A percentile compares a stretch with the other conserved stretches of the same genome.
Evolutionary conservation across 2,113 vertebrate genomes (phyloP).

Genomic region (Urocolius indicus): DNA sequence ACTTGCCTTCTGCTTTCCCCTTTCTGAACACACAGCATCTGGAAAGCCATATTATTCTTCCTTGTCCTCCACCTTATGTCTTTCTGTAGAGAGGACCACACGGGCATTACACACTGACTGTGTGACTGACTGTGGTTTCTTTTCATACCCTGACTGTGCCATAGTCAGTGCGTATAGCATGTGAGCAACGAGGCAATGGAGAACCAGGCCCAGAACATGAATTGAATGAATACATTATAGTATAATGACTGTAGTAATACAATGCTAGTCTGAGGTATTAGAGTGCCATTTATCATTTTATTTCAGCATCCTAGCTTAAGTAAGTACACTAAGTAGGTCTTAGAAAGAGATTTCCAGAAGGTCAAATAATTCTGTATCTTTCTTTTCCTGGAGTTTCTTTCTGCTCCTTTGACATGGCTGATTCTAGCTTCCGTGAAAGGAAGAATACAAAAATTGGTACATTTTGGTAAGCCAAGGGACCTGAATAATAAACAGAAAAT

Average conservation of each 20-base stretch:
- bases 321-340: not conserved
- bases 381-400: not conserved
- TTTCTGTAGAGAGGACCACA: not conserved
- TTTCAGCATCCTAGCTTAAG: not conserved
- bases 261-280: not conserved
- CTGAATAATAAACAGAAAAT: slow-evolving; percentile 1
- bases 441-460: not conserved
- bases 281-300: not conserved
- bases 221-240: not conserved
- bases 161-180: not conserved
- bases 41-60: not conserved
- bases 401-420: not conserved
- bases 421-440: not conserved
- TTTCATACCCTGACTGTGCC: not conserved
- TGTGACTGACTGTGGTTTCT: not conserved
- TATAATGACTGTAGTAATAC: not conserved
- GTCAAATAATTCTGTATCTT: not conserved
- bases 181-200: not conserved
- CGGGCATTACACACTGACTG: not conserved
- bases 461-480: not conserved
- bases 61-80: not conserved
- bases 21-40: fast-evolving
- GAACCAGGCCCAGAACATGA: not conserved
- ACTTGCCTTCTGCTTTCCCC: not conserved
- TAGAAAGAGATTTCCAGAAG: not conserved